These are phyloP conservation scores for Polypedilum vanderplanki DNA, from an alignment of 1,140 invertebrate species.

Conservation along the genomic window DNA sequence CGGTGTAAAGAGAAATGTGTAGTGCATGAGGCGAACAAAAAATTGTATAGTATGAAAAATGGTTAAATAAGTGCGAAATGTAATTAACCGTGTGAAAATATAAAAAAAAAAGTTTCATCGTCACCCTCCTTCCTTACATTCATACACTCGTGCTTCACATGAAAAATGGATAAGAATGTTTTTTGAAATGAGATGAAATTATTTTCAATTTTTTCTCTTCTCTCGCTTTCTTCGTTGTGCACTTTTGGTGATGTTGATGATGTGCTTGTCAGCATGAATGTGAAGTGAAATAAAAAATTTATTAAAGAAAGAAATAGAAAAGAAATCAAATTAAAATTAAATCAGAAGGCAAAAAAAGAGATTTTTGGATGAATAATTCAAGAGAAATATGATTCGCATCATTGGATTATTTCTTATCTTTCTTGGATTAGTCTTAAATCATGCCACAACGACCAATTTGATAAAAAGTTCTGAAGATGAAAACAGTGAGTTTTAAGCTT, in stretches of 20 bases:
- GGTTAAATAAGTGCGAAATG: conserved; percentile 22
- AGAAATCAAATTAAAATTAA: background rate
- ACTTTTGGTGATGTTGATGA: background rate
- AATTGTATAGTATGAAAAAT: conserved; percentile 26
- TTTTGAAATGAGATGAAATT: conserved; percentile 14
- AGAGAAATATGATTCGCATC: conserved; percentile 15
- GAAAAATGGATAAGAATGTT: conserved; percentile 14
- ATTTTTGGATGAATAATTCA: conserved; percentile 22
- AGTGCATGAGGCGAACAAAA: background rate
- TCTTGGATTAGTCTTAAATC: conserved; percentile 1
- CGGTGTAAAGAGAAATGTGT: background rate
- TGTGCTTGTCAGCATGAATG: background rate
- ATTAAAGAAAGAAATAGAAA: background rate
- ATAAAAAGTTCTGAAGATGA: conserved; percentile 22
- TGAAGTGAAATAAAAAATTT: background rate
- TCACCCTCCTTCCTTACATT: background rate
- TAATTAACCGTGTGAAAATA: conserved; percentile 14
- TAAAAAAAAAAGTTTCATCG: background rate
- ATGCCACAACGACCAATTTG: conserved; percentile 22
- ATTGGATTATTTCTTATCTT: conserved; percentile 6
- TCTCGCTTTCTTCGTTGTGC: background rate
- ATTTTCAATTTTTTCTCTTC: background rate
- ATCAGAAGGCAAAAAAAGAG: background rate
- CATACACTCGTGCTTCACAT: background rate
- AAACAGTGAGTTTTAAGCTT: background rate